Evolutionary conservation across 2,888 invertebrate species (phyloP), one percentile per base, ranked within the genome.

Genomic region (Cordylochernes scorpioides): DNA sequence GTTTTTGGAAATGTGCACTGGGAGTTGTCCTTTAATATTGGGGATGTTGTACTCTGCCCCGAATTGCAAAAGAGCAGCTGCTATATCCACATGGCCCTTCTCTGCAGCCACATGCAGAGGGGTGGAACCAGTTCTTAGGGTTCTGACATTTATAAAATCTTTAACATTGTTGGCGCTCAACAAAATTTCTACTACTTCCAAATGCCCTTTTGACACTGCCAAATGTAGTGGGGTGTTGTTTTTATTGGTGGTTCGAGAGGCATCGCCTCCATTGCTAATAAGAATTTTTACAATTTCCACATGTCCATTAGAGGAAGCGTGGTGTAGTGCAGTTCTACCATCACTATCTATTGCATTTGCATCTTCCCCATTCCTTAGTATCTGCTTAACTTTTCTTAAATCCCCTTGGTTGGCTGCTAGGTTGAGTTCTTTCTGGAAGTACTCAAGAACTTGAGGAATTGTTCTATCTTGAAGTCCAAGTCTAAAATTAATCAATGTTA

Each of bases 221-320:
- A 74, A 73, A 48, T 71, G 64, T 39, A 71, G 63, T 1, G 74
- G 64, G 7, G 65, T 67, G 40, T 64, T 63, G 1, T 64, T 64
- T 28, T 72, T 71, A 28, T 64, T 53, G 49, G 80, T 80, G 18
- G 55, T n/a, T n/a, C 46, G 1, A 62, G 64, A 59, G 0, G 73
- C 67, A 46, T 77, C 66, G 1, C 73, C 84, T 1, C 80, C 80
- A 43, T 66, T 65, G 10, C 64, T 59, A 33, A 84, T 52, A 1
- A 86, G 16, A 24, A 22, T 5, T 26, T 29, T 22, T 8, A 32
- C 32, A 5, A 32, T 17, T 15, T 34, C 27, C 4, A 17, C 5
- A 7, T 32, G 17, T 3, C 25, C 26, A 7, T 2, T 4, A 4
- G 18, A 6, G 6, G 18, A 15, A 5, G 34, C 31, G 16, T 25